A percentile compares a stretch with the other conserved stretches of the same genome.
Conservation (phyloP, 2,888 invertebrate species). For the Reticulitermes lucifugus region DNA sequence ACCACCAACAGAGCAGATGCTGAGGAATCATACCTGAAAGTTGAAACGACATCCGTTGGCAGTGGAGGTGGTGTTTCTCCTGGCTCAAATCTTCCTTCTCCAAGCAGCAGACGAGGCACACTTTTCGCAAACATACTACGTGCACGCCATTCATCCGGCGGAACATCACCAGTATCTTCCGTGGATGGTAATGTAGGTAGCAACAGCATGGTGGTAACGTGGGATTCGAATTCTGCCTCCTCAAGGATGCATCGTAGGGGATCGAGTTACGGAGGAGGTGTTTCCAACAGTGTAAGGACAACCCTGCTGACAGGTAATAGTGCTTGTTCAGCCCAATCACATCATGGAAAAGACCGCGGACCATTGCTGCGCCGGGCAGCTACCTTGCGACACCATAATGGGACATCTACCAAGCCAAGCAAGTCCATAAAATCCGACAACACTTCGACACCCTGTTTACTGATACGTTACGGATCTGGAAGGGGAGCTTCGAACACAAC, state of each 20-base stretch:
- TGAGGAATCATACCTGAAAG: slow-evolving; percentile 18
- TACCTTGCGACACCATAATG: slow-evolving; percentile 69
- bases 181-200: slow-evolving; percentile 53
- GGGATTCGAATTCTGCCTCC: slow-evolving; percentile 67
- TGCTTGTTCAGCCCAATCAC: neutral
- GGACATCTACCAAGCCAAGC: slow-evolving; percentile 58
- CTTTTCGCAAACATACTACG: slow-evolving; percentile 9
- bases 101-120: slow-evolving; percentile 6
- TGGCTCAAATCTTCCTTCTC: slow-evolving; percentile 1
- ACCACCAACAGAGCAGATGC: slow-evolving; percentile 46
- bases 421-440: slow-evolving; percentile 60
- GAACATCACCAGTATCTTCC: slow-evolving; percentile 3
- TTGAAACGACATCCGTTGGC: slow-evolving; percentile 18
- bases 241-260: slow-evolving; percentile 63
- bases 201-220: slow-evolving; percentile 68
- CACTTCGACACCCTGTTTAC: slow-evolving; percentile 69
- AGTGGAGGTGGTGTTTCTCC: slow-evolving; percentile 9
- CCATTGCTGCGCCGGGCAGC: slow-evolving; percentile 68
- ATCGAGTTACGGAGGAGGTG: slow-evolving; percentile 77
- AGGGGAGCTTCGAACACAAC: slow-evolving; percentile 40
- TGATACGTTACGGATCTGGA: slow-evolving; percentile 54
- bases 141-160: slow-evolving; percentile 18
- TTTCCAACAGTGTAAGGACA: slow-evolving; percentile 64
- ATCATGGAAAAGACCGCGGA: slow-evolving; percentile 6
- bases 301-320: slow-evolving; percentile 66